These are phyloP conservation scores for Hypena proboscidalis DNA, from an alignment of 2,888 invertebrate species.

Conservation along the genomic window DNA sequence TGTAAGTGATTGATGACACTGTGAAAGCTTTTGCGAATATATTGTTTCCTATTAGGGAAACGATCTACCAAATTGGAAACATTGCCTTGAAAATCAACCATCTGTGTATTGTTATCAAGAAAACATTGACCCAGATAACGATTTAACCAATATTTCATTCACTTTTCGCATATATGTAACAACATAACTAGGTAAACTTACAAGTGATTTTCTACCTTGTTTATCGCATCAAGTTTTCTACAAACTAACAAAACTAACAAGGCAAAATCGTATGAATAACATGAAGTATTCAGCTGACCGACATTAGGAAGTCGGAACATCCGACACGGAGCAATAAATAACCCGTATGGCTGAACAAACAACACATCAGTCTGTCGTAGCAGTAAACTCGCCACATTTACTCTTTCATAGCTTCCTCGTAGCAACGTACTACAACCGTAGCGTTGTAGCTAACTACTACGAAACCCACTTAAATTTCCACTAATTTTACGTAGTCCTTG, in stretches of 20 bases:
- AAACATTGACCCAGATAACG: too few species aligned
- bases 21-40: slow-evolving; percentile 13
- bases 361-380: slow-evolving; percentile 33
- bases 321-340: slow-evolving; percentile 31
- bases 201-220: too few species aligned
- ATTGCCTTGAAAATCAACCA: not conserved
- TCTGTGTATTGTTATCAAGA: not conserved
- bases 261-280: slow-evolving; percentile 11
- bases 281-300: slow-evolving; percentile 18
- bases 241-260: slow-evolving; percentile 1
- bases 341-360: slow-evolving; percentile 37
- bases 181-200: too few species aligned
- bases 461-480: slow-evolving; percentile 3
- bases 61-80: not conserved
- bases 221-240: too few species aligned
- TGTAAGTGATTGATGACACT: slow-evolving; percentile 43
- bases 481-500: too few species aligned
- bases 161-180: too few species aligned
- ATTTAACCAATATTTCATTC: too few species aligned
- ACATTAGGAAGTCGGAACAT: slow-evolving; percentile 22
- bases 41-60: not conserved
- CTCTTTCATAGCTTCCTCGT: slow-evolving; percentile 23
- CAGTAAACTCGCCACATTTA: slow-evolving; percentile 29
- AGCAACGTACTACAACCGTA: slow-evolving; percentile 8
- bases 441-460: slow-evolving; percentile 6